Conservation (phyloP, 2,113 vertebrate genomes). For the Eolophus roseicapilla region DNA sequence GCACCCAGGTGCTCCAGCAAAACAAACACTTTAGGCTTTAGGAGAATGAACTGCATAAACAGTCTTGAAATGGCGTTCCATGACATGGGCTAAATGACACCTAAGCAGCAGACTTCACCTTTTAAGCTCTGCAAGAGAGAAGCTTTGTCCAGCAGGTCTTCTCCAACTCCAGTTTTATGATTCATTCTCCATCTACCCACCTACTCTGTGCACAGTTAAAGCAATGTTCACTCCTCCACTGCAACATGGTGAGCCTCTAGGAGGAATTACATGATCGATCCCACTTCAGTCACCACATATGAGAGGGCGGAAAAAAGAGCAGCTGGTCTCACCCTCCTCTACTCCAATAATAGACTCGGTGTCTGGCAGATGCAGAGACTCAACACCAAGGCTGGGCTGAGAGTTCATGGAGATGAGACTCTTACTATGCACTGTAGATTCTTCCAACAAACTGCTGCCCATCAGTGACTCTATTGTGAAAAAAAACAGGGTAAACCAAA, state of each 20-base stretch:
- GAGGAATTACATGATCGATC: background rate
- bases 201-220: background rate
- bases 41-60: constrained; percentile 28
- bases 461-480: constrained; percentile 85
- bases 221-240: background rate
- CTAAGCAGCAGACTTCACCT: constrained; percentile 40
- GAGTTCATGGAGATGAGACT: constrained; percentile 86
- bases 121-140: constrained; percentile 27
- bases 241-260: background rate
- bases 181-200: constrained; percentile 32
- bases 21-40: constrained; percentile 23
- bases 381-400: constrained; percentile 78
- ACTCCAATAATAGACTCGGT: constrained; percentile 89
- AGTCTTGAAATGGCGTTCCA: constrained; percentile 30
- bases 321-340: constrained; percentile 80
- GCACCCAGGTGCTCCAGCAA: constrained; percentile 24
- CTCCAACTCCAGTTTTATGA: constrained; percentile 19
- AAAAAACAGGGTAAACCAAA: background rate
- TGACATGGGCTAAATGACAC: constrained; percentile 40
- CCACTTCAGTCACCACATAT: constrained; percentile 61
- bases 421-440: constrained; percentile 81
- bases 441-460: constrained; percentile 93
- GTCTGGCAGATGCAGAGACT: constrained; percentile 87
- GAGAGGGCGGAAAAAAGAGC: constrained; percentile 66
- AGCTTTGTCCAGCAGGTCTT: constrained; percentile 53